These are phyloP conservation scores for Agrochola circellaris DNA, from an alignment of 2,888 invertebrate genomes.

Conservation along the genomic window DNA sequence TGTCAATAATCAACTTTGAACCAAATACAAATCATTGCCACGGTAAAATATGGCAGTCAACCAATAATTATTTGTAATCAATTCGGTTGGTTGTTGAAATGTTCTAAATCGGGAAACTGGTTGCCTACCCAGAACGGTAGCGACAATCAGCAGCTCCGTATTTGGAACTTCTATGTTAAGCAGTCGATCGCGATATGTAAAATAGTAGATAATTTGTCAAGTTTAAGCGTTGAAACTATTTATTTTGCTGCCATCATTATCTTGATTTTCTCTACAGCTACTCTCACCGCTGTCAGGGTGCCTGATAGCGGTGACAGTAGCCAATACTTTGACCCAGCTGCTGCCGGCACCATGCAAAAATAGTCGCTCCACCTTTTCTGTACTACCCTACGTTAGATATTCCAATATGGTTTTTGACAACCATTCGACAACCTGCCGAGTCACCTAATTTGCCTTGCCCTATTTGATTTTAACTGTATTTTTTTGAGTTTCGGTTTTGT, in stretches of 20 bases:
- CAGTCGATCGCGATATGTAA: neutral
- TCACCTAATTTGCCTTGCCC: neutral
- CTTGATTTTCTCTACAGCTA: neutral
- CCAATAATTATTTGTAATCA: constrained; percentile 39
- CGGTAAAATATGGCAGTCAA: constrained; percentile 23
- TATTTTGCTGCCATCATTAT: neutral
- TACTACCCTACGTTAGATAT: neutral
- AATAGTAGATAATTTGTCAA: neutral
- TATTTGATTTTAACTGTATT: neutral
- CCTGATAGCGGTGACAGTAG: neutral
- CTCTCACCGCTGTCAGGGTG: neutral
- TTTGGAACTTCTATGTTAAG: constrained; percentile 2
- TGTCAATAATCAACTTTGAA: constrained; percentile 2
- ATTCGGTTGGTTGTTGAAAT: constrained; percentile 29
- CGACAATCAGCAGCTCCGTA: neutral
- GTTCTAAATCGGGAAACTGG: constrained; percentile 22
- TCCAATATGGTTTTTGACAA: neutral
- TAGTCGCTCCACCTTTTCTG: neutral
- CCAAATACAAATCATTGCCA: constrained; percentile 27
- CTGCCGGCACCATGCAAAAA: neutral
- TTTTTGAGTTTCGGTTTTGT: neutral
- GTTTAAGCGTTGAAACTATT: neutral
- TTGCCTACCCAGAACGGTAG: neutral
- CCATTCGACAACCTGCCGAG: neutral
- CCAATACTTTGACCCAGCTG: neutral